Base-by-base conservation (phyloP, 2,888 invertebrate species). In the Thecocarcelia acutangulata region DNA sequence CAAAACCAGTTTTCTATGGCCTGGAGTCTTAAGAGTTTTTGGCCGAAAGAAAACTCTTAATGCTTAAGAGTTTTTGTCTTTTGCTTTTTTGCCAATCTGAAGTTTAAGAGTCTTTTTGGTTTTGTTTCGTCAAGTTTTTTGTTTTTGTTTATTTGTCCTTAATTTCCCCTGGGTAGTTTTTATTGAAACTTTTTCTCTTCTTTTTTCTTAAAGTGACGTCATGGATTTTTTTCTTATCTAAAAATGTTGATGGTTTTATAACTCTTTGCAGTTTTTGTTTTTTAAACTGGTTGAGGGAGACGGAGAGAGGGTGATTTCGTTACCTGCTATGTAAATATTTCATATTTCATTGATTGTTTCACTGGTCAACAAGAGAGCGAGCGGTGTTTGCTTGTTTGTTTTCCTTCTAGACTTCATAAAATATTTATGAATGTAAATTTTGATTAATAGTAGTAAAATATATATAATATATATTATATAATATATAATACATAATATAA, bases 61-160 rank as follows among this genome's bases (percentile, higher is more conserved):
- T n/a, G 42, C 69, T 63, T 54, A 79, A 73, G 79, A 77, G 70
- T 50, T 70, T 40, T 69, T 17, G 17, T 44, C 2, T 61, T n/a
- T 2, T 37, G 3, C 24, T n/a, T 21, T 15, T n/a, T 21, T 48
- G 15, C 21, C 48, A 13, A n/a, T 3, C 0, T 11, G 54, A 0
- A 68, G 5, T 15, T 70, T 63, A 77, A 59, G 50, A 78, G 66
- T 28, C 17, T 75, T 42, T 68, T 54, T 79, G 9, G 0, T 37
- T 21, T 44, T 61, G 70, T 76, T 80, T 80, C 81, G 81, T 81
- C 73, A 76, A 81, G 76, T 81, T 80, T 54, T 33, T 44, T n/a
- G n/a, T n/a, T n/a, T n/a, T n/a, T n/a, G n/a, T 63, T 42, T 42
- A 1, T 37, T n/a, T 5, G 3, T 28, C 1, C 44, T 58, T 44